These are phyloP conservation scores for Muricea muricata DNA, from an alignment of 92 coral and sea anemone species.

Conservation along the genomic window DNA sequence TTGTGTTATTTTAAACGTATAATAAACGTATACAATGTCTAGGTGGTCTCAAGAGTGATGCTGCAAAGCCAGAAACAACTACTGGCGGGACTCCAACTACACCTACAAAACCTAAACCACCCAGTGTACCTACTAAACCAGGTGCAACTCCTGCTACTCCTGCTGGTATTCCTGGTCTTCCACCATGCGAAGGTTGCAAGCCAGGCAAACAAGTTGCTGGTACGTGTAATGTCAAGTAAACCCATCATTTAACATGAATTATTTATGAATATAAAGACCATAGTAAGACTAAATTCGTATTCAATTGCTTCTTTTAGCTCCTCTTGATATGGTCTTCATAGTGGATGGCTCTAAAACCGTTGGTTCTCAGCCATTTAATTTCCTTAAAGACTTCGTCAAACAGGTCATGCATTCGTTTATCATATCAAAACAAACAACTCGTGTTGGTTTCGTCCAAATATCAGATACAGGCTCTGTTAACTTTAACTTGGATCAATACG, in stretches of 20 bases:
- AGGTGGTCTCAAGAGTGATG: constrained; percentile 42
- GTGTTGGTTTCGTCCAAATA: constrained; percentile 22
- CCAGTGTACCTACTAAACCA: constrained; percentile 7
- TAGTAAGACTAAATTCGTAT: neutral
- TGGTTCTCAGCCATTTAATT: constrained; percentile 19
- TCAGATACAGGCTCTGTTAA: constrained; percentile 14
- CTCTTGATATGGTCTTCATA: constrained; percentile 33
- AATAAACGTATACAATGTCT: too few species aligned
- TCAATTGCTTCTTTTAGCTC: neutral
- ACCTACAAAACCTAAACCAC: neutral
- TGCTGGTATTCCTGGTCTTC: constrained; percentile 1
- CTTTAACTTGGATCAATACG: constrained; percentile 32
- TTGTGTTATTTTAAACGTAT: too few species aligned
- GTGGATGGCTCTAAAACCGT: constrained; percentile 13
- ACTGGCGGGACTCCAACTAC: neutral
- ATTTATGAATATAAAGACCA: too few species aligned
- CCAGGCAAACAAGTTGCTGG: neutral
- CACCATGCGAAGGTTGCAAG: neutral
- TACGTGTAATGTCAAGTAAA: neutral
- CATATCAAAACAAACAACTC: neutral
- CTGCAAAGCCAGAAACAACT: constrained; percentile 42
- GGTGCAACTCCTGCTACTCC: neutral
- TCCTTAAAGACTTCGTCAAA: constrained; percentile 17
- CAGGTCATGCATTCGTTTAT: constrained; percentile 24
- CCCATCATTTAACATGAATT: too few species aligned